These are phyloP conservation scores for Pentamera pediparva DNA, from an alignment of 53 echinoderm and acorn worm genomes.

Conservation along the genomic window DNA sequence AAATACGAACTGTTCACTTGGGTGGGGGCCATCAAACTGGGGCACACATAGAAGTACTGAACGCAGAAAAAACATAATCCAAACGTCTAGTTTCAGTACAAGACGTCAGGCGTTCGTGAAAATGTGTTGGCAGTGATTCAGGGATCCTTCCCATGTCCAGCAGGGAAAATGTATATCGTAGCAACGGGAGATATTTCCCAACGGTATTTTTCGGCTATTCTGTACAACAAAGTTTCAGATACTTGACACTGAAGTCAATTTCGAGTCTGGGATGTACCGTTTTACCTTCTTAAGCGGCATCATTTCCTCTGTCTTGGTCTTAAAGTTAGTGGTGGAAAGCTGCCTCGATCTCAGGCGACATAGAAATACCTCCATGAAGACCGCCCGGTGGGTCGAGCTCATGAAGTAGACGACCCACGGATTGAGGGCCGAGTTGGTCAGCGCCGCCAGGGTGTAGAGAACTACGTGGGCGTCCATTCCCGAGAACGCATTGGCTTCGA, in stretches of 20 bases:
- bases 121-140: too few relatives aligned
- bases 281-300: conserved; percentile 9
- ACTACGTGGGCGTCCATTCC: conserved; percentile 18
- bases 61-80: too few relatives aligned
- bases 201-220: too few relatives aligned
- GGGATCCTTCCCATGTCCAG: too few relatives aligned
- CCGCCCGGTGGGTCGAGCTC: conserved; percentile 47
- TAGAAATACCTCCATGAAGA: conserved; percentile 25
- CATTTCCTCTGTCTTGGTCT: conserved; percentile 15
- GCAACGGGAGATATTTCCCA: too few relatives aligned
- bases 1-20: too few relatives aligned
- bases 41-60: too few relatives aligned
- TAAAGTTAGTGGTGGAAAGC: conserved; percentile 7
- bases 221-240: too few relatives aligned
- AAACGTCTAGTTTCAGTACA: too few relatives aligned
- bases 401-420: conserved; percentile 65
- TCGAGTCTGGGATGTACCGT: conserved; percentile 12
- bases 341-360: conserved; percentile 36
- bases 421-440: conserved; percentile 48
- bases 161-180: too few relatives aligned
- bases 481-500: background rate
- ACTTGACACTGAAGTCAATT: conserved; percentile 13
- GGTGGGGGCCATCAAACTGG: too few relatives aligned
- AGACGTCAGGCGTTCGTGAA: too few relatives aligned
- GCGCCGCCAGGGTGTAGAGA: conserved; percentile 32